phyloP scores from a whole-genome alignment of 1,140 invertebrate species.

The Ptiloglossa arizonensis region DNA sequence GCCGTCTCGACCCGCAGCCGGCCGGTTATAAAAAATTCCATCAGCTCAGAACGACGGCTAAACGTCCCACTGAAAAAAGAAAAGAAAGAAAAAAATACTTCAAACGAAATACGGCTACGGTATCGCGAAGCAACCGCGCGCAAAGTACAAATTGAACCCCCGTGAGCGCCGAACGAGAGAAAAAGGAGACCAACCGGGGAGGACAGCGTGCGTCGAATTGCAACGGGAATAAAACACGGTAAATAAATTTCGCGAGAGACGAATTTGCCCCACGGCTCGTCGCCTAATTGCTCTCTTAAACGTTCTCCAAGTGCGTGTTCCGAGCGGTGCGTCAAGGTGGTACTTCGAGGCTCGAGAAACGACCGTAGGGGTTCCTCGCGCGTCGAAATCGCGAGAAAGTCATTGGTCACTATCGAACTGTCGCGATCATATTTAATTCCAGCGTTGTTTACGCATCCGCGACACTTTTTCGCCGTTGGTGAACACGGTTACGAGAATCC shows the following conservation, averaged over 20 bases:
- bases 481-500: too few relatives aligned
- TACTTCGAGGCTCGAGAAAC: too few relatives aligned
- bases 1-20: neutral
- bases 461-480: too few relatives aligned
- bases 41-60: neutral
- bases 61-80: neutral
- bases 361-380: too few relatives aligned
- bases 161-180: neutral
- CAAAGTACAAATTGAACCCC: neutral
- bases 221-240: neutral
- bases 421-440: too few relatives aligned
- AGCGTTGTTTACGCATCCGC: too few relatives aligned
- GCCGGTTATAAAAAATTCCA: slow-evolving; percentile 7
- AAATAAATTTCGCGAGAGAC: neutral
- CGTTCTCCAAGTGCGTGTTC: too few relatives aligned
- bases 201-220: neutral
- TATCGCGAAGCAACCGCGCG: too few relatives aligned
- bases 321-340: too few relatives aligned
- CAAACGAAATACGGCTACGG: neutral
- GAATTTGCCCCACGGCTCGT: neutral
- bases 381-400: too few relatives aligned
- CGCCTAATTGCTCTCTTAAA: too few relatives aligned
- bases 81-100: neutral
- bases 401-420: too few relatives aligned
- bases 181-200: neutral